phyloP scores from a whole-genome alignment of 2,888 invertebrate species.

The Dioctria linearis region DNA sequence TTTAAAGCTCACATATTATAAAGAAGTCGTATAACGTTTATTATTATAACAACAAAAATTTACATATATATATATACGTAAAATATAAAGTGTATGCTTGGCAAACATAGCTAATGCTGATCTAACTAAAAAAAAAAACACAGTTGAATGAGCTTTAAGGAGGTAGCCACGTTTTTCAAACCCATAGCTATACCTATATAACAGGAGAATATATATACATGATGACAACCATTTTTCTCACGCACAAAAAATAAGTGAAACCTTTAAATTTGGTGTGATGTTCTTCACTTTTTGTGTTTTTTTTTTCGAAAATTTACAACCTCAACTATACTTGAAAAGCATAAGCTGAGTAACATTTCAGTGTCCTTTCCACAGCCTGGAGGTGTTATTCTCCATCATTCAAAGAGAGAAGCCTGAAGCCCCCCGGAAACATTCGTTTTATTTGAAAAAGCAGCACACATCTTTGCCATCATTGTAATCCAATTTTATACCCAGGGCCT shows the following conservation, averaged over 20 bases:
- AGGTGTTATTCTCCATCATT: slow-evolving; percentile 1
- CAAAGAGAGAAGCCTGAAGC: not conserved
- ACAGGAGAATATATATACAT: too few species aligned
- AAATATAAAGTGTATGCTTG: too few species aligned
- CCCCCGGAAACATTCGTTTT: slow-evolving; percentile 27
- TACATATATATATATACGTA: too few species aligned
- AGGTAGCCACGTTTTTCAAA: too few species aligned
- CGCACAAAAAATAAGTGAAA: slow-evolving; percentile 20
- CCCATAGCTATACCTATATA: too few species aligned
- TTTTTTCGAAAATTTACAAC: slow-evolving; percentile 11
- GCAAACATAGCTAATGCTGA: too few species aligned
- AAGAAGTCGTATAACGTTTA: too few species aligned
- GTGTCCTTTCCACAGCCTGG: slow-evolving; percentile 5
- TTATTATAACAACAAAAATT: too few species aligned
- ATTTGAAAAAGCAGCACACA: slow-evolving; percentile 27
- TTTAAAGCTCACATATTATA: too few species aligned
- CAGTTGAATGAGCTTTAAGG: too few species aligned
- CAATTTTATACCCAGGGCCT: slow-evolving; percentile 44
- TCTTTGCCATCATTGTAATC: slow-evolving; percentile 52
- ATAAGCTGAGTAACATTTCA: slow-evolving; percentile 19
- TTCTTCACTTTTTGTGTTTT: slow-evolving; percentile 11
- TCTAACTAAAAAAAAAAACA: too few species aligned
- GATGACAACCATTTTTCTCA: slow-evolving; percentile 3
- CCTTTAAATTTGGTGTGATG: slow-evolving; percentile 12
- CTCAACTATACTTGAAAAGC: slow-evolving; percentile 14